Conservation (phyloP, 1,140 invertebrate genomes). For the Drosophila kurseongensis region DNA sequence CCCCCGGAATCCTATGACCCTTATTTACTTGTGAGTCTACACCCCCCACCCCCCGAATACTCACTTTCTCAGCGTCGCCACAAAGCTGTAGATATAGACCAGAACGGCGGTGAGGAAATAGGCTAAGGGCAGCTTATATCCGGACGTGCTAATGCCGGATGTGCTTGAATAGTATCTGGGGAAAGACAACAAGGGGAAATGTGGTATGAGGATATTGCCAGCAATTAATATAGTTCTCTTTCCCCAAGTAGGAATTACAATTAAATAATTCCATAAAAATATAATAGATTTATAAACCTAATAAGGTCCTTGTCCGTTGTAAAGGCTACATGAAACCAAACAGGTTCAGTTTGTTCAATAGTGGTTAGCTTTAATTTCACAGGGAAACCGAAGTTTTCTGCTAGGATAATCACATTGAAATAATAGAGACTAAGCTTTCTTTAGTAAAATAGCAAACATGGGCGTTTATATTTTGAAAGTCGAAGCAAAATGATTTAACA, state of each 20-base stretch:
- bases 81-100: slow-evolving; percentile 97
- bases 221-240: not conserved
- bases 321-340: no score
- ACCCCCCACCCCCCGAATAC: slow-evolving; percentile 57
- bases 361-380: no score
- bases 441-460: no score
- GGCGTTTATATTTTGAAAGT: no score
- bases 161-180: slow-evolving; percentile 92
- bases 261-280: not conserved
- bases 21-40: not conserved
- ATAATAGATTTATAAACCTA: not conserved
- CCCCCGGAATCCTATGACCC: not conserved
- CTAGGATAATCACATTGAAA: no score
- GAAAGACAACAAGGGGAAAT: slow-evolving; percentile 14
- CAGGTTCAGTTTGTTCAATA: not conserved
- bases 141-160: slow-evolving; percentile 86
- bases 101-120: slow-evolving; percentile 96
- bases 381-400: no score
- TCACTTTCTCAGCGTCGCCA: slow-evolving; percentile 96
- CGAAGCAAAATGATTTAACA: no score
- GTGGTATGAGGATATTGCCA: slow-evolving; percentile 10
- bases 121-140: slow-evolving; percentile 95
- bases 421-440: no score
- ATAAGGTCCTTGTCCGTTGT: no score
- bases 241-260: no score